phyloP scores from a whole-genome alignment of 2,888 invertebrate genomes.

The Hypomecis atomaria region DNA sequence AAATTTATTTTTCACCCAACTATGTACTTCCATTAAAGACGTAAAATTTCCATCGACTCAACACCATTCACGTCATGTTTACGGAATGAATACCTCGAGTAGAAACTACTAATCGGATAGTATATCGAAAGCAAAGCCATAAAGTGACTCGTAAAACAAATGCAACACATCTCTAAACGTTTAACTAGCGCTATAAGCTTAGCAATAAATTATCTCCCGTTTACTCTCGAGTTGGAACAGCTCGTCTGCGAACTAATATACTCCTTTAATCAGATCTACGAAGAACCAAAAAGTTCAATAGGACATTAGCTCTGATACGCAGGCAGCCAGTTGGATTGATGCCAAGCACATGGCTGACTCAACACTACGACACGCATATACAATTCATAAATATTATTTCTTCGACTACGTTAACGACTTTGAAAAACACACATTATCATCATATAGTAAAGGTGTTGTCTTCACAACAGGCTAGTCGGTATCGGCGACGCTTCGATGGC shows the following conservation, averaged over 20 bases:
- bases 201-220: constrained; percentile 49
- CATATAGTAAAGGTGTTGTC: constrained; percentile 57
- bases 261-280: constrained; percentile 53
- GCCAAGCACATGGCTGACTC: constrained; percentile 67
- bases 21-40: neutral
- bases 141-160: constrained; percentile 20
- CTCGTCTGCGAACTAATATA: constrained; percentile 47
- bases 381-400: constrained; percentile 40
- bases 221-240: constrained; percentile 52
- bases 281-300: constrained; percentile 69
- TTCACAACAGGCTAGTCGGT: constrained; percentile 80
- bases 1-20: neutral
- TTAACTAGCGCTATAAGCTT: constrained; percentile 24
- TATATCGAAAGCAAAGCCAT: constrained; percentile 11
- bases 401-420: constrained; percentile 38
- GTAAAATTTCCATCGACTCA: constrained; percentile 4
- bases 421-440: constrained; percentile 32
- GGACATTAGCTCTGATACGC: constrained; percentile 58
- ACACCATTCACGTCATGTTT: constrained; percentile 10
- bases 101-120: neutral
- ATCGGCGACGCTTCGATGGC: constrained; percentile 74
- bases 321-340: constrained; percentile 61
- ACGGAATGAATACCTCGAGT: neutral
- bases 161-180: constrained; percentile 16
- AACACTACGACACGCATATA: constrained; percentile 60